These are phyloP conservation scores for Cyprinodon diabolis DNA, from an alignment of 2,797 vertebrate genomes.

Conservation along the genomic window DNA sequence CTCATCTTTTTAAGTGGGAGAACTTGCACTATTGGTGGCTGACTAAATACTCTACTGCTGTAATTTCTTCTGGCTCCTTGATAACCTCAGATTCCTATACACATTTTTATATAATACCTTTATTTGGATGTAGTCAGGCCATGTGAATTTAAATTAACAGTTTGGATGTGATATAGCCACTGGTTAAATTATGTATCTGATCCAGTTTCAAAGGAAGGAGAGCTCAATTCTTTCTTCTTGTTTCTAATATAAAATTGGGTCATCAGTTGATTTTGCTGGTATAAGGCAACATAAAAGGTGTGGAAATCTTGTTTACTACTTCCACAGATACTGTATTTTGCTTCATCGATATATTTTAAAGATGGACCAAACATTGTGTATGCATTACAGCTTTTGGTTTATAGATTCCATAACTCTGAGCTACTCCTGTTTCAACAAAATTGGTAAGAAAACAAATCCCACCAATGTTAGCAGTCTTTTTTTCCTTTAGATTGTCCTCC, in stretches of 20 bases:
- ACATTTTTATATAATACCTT: conserved; percentile 38
- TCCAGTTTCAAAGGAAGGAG: background rate
- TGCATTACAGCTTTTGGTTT: background rate
- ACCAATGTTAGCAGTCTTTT: background rate
- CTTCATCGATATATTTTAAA: background rate
- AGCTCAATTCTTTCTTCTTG: background rate
- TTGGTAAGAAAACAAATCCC: background rate
- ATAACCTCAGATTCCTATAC: conserved; percentile 38
- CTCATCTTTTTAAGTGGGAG: too few relatives aligned
- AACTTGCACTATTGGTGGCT: too few relatives aligned
- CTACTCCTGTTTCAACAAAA: background rate
- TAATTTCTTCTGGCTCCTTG: conserved; percentile 37
- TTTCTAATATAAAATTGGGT: background rate
- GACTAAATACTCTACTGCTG: too few relatives aligned
- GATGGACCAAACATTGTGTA: background rate
- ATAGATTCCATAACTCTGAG: background rate
- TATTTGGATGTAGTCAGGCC: conserved; percentile 29
- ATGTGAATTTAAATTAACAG: conserved; percentile 30
- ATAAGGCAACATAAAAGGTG: background rate
- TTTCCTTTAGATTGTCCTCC: background rate
- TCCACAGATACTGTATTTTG: background rate
- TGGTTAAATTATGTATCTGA: conserved; percentile 25
- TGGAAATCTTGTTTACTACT: background rate
- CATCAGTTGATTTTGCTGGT: background rate
- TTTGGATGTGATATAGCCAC: conserved; percentile 14